Base-by-base conservation (phyloP, 2,888 invertebrate genomes). In the Philereme transversata region DNA sequence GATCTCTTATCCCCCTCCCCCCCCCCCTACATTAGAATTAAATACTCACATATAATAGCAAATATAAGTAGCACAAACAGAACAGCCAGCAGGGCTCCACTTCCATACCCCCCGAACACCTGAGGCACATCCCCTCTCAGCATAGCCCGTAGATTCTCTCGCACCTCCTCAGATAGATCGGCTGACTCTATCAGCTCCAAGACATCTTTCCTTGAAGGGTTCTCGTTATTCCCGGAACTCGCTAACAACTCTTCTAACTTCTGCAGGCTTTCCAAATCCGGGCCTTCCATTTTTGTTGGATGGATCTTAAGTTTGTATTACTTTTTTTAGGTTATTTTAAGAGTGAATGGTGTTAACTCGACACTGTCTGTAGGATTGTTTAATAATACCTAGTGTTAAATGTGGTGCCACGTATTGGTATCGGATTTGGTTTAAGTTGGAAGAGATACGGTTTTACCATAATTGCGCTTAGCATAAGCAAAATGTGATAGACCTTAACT, bases 141-240 rank as follows among this genome's bases (percentile, higher is more conserved):
- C 77, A 93, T 88, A 1, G 86, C 86, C 57, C 87, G 91, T 22
- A 96, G 72, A 55, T 87, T 92, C n/a, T 93, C 93, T 66, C 93
- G 94, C 54, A 95, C 93, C 33, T 94, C 94, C 5, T 95, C 95
- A 52, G 93, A 85, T 3, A 96, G 75, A 3, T 93, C 94, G 72
- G 94, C 89, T 0, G 88, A 79, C 22, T 95, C 93, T 33, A 95
- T 81, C 79, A 94, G 82, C 47, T 93, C 91, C 63, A 95, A 74
- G 0, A 95, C 75, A 45, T 94, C 92, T 34, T 94, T 94, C 1
- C 92, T 76, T 0, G 93, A 90, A 0, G 95, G 94, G 38, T 78
- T 66, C 34, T 80, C 59, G 0, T 36, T 66, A 0, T 73, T 71
- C 8, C 94, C 84, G 58, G 88, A 80, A n/a, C 81, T 79, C 8